Evolutionary conservation across 1,140 invertebrate genomes (phyloP).

Genomic region (Bombus turneri): DNA sequence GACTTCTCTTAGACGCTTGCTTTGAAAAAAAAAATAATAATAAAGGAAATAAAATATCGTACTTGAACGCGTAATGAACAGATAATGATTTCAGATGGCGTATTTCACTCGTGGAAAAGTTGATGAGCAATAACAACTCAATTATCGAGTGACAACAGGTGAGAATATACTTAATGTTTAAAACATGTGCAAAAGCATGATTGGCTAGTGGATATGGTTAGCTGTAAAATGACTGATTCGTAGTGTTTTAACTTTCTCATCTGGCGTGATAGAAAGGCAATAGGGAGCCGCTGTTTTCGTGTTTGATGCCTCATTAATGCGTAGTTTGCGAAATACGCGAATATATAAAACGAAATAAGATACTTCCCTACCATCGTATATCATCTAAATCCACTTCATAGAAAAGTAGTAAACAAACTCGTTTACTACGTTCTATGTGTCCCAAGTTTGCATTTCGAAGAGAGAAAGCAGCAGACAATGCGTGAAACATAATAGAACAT

Average conservation of each 20-base stretch:
- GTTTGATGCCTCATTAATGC: background rate
- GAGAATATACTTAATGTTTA: too few relatives aligned
- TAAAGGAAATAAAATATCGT: background rate
- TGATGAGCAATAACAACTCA: too few relatives aligned
- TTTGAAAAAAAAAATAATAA: background rate
- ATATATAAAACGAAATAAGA: background rate
- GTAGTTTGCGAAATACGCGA: background rate
- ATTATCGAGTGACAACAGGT: too few relatives aligned
- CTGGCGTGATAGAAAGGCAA: background rate
- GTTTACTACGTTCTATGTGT: too few relatives aligned
- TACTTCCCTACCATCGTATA: background rate
- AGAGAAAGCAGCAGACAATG: too few relatives aligned
- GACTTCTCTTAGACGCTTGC: background rate
- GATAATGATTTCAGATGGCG: too few relatives aligned
- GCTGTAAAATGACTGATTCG: background rate
- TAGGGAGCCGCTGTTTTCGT: background rate
- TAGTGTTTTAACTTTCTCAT: background rate
- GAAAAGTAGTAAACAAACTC: too few relatives aligned
- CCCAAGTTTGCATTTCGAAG: too few relatives aligned
- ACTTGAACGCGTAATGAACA: background rate
- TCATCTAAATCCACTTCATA: background rate
- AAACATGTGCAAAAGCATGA: too few relatives aligned
- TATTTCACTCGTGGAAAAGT: too few relatives aligned
- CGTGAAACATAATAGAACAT: too few relatives aligned
- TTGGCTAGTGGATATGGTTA: background rate